Base-by-base conservation (phyloP, 2,888 invertebrate genomes). In the Leucophenga montana region DNA sequence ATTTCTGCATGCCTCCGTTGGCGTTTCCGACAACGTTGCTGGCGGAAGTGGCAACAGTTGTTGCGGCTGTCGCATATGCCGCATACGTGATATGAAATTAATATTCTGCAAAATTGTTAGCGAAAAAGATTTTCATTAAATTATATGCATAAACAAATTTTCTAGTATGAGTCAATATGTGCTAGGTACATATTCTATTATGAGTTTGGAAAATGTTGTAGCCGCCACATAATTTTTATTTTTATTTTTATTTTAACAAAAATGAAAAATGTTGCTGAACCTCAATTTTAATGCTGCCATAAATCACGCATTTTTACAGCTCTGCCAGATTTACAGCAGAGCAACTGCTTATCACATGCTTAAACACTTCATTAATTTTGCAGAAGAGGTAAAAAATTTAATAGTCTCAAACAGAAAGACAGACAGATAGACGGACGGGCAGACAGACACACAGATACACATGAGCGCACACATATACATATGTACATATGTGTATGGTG, bases 321-420 rank as follows among this genome's bases (percentile, higher is more conserved):
- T 1, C 67, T 8, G 50, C 66, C 59, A 68, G 66, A 71, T 74
- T 61, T 53, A 46, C 44, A 50, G 33, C 54, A 50, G 68, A 69
- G 70, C 14, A 71, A 61, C 70, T 71, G 75, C 71, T 73, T 75
- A 70, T 71, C 68, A 59, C 62, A 72, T 46, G 72, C 78, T 77
- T 75, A 77, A 74, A 69, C 71, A 73, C 75, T 75, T 78, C 73
- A 80, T 82, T 78, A 77, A 77, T 75, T 73, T 73, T 69, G 66
- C 69, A 73, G 59, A 66, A 39, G 71, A 78, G 77, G 78, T 75
- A 79, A 78, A 77, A 83, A 71, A 65, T 44, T 27, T 31, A 39
- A 16, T 50, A 56, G 31, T 22, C 14, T 20, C 18, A 20, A 9
- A 3, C 57, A 57, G 27, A 27, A 22, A 9, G 57, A 20, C 22